phyloP scores from a whole-genome alignment of 2,113 vertebrate species.

The Telmatochromis sp. region DNA sequence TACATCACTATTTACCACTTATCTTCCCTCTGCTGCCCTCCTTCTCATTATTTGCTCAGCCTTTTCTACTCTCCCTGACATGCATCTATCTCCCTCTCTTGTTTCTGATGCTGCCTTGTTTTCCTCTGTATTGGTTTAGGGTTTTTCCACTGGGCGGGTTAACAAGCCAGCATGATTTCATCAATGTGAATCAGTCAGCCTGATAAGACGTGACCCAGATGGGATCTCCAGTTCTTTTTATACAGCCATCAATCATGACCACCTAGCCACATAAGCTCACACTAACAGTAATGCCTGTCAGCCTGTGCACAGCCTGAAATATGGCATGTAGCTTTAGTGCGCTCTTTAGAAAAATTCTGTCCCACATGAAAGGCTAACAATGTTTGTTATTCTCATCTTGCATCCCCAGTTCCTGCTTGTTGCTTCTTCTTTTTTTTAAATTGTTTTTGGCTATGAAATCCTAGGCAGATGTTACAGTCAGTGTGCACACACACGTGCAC shows the following conservation, averaged over 20 bases:
- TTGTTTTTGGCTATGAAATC: constrained; percentile 26
- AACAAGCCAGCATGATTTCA: constrained; percentile 58
- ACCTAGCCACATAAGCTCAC: constrained; percentile 12
- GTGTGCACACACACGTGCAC: neutral
- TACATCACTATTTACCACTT: constrained; percentile 64
- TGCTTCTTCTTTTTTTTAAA: neutral
- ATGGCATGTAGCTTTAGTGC: constrained; percentile 15
- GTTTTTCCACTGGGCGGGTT: constrained; percentile 36
- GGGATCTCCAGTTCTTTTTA: constrained; percentile 43
- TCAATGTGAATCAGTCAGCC: constrained; percentile 56
- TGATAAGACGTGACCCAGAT: constrained; percentile 65
- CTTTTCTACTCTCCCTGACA: constrained; percentile 46
- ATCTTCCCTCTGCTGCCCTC: constrained; percentile 33
- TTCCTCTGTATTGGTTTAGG: constrained; percentile 40
- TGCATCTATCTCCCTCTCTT: constrained; percentile 19
- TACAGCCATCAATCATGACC: constrained; percentile 37
- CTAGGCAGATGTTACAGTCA: constrained; percentile 32
- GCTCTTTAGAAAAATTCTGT: constrained; percentile 3
- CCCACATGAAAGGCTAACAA: neutral
- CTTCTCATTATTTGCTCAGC: constrained; percentile 45
- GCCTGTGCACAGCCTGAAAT: constrained; percentile 8
- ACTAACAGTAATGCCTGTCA: constrained; percentile 29
- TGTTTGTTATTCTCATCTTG: constrained; percentile 38
- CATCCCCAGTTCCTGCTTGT: constrained; percentile 14
- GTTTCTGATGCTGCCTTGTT: constrained; percentile 26